A percentile compares a stretch with the other conserved stretches of the same genome.
phyloP scores from a whole-genome alignment of 1,140 invertebrate genomes.

The Rhyzopertha dominica region DNA sequence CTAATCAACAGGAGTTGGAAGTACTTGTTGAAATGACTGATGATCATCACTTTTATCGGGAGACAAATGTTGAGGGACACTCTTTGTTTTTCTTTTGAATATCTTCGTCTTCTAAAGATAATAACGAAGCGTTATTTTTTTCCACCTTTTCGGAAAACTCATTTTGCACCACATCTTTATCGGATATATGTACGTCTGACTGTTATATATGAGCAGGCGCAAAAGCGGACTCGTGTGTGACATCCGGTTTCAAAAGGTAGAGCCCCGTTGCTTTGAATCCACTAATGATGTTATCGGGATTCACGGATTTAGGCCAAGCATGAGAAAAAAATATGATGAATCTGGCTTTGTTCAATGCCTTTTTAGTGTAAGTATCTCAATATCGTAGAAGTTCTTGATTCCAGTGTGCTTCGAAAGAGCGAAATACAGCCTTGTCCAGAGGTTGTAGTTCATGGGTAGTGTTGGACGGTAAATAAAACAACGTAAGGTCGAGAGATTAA shows the following conservation, averaged over 20 bases:
- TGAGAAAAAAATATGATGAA: constrained; percentile 1
- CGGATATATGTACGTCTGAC: background rate
- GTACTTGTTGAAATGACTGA: background rate
- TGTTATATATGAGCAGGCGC: background rate
- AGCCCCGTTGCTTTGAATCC: constrained; percentile 3
- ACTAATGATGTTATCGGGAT: constrained; percentile 1
- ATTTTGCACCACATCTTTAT: background rate
- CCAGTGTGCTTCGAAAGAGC: constrained; percentile 36
- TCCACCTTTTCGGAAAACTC: background rate
- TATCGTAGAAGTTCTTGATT: constrained; percentile 27
- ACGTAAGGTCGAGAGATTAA: constrained; percentile 28
- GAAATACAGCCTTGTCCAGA: constrained; percentile 36
- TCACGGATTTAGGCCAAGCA: constrained; percentile 4
- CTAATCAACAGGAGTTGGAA: background rate
- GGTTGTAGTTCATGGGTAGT: constrained; percentile 42
- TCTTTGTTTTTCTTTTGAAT: background rate
- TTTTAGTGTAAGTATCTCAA: background rate
- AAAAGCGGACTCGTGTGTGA: constrained; percentile 2
- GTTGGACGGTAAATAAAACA: constrained; percentile 40
- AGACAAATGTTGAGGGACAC: background rate
- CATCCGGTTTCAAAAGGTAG: constrained; percentile 1
- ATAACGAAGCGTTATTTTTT: background rate
- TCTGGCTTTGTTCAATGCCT: background rate
- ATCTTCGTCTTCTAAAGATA: background rate
- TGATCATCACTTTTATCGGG: background rate